Evolutionary conservation across 2,888 invertebrate species (phyloP).

Genomic region (Laspeyria flexula): DNA sequence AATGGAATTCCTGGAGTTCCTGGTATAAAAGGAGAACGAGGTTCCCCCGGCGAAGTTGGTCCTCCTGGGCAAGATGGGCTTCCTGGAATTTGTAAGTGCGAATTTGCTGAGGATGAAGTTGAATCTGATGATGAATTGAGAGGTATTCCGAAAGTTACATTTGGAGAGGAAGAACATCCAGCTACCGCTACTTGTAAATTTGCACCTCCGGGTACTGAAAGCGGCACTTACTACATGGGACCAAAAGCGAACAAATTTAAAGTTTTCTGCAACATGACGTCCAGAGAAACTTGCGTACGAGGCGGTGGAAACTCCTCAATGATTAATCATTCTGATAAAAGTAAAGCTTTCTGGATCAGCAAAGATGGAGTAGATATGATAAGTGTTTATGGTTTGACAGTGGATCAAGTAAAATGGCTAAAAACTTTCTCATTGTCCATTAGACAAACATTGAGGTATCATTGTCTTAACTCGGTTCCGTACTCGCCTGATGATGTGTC

Average conservation of each 20-base stretch:
- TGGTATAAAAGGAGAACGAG: no score
- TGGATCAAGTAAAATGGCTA: conserved; percentile 29
- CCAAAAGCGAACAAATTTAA: neutral
- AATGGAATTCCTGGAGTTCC: neutral
- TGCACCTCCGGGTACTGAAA: neutral
- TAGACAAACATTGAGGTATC: conserved; percentile 39
- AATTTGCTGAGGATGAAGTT: neutral
- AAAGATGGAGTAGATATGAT: conserved; percentile 8
- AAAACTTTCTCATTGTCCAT: conserved; percentile 26
- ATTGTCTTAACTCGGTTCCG: conserved; percentile 43
- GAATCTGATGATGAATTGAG: neutral
- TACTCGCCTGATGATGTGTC: conserved; percentile 9
- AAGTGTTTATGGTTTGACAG: conserved; percentile 15
- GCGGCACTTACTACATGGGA: conserved; percentile 4
- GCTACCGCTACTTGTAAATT: neutral
- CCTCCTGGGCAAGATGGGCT: no score
- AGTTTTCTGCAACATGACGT: conserved; percentile 12
- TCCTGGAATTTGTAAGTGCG: neutral
- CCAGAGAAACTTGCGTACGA: conserved; percentile 16
- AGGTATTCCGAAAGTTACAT: neutral
- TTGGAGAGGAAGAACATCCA: neutral
- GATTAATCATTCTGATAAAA: neutral
- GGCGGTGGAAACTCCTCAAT: neutral
- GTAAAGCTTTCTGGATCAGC: conserved; percentile 24
- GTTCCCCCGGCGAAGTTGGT: no score